Conservation (phyloP, 2,797 vertebrate species). For the Myripristis jacobus region DNA sequence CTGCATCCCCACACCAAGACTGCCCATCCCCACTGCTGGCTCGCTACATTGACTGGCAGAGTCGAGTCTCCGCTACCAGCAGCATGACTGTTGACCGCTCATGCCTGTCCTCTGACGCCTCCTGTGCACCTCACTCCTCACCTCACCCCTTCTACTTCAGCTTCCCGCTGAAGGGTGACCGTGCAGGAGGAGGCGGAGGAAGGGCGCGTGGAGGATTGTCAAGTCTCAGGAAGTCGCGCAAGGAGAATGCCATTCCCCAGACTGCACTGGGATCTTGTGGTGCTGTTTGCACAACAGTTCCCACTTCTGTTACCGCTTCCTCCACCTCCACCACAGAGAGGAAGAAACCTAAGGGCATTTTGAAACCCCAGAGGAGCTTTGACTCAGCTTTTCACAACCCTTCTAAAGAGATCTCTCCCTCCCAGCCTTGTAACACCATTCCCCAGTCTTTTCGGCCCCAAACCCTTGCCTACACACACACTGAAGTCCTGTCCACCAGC, state of each 20-base stretch:
- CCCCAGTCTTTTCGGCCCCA: conserved; percentile 47
- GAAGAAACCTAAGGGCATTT: conserved; percentile 85
- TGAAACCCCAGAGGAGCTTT: conserved; percentile 84
- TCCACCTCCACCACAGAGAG: conserved; percentile 60
- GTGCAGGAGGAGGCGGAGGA: conserved; percentile 36
- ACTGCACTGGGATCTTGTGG: conserved; percentile 52
- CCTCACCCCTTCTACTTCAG: conserved; percentile 69
- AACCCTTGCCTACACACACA: conserved; percentile 32
- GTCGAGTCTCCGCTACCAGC: conserved; percentile 64
- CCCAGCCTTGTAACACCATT: conserved; percentile 40
- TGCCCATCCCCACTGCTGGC: conserved; percentile 86
- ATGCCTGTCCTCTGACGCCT: conserved; percentile 50
- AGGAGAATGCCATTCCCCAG: conserved; percentile 84
- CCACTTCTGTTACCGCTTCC: conserved; percentile 32
- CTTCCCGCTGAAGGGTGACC: conserved; percentile 66
- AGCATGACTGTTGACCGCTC: conserved; percentile 37
- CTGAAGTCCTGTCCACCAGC: conserved; percentile 49
- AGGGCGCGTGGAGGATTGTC: conserved; percentile 54
- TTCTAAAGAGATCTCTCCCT: conserved; percentile 53
- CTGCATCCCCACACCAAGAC: conserved; percentile 76
- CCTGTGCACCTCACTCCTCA: conserved; percentile 34
- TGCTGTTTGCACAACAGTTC: conserved; percentile 40
- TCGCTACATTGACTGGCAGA: conserved; percentile 89
- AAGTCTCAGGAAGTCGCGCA: conserved; percentile 85
- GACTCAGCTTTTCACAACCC: conserved; percentile 75